phyloP scores from a whole-genome alignment of 2,797 vertebrate genomes.

The Eulemur albifrons region DNA sequence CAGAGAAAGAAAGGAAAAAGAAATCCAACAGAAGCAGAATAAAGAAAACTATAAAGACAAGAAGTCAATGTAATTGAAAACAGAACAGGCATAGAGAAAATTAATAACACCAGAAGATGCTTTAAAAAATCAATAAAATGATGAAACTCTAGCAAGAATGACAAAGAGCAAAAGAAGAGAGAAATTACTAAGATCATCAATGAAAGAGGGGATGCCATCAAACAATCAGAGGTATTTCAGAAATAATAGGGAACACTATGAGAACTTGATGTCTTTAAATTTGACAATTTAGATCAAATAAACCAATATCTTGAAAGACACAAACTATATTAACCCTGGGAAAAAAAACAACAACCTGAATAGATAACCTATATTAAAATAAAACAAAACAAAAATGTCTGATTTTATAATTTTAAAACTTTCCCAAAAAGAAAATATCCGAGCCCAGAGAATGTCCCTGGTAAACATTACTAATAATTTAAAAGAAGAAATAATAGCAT shows the following conservation, averaged over 20 bases:
- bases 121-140: neutral
- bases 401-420: neutral
- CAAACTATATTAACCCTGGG: neutral
- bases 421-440: neutral
- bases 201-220: neutral
- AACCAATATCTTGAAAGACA: neutral
- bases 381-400: neutral
- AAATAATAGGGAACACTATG: neutral
- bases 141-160: neutral
- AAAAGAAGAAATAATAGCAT: neutral
- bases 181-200: neutral
- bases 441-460: neutral
- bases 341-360: neutral
- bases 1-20: neutral
- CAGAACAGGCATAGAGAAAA: neutral
- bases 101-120: neutral
- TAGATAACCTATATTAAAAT: neutral
- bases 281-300: neutral
- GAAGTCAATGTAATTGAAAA: neutral
- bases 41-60: neutral
- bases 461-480: neutral
- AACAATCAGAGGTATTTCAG: neutral
- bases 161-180: neutral
- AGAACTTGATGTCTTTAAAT: neutral
- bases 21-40: neutral